Base-by-base conservation (phyloP, 2,113 vertebrate genomes). In the Gambusia holbrooki region DNA sequence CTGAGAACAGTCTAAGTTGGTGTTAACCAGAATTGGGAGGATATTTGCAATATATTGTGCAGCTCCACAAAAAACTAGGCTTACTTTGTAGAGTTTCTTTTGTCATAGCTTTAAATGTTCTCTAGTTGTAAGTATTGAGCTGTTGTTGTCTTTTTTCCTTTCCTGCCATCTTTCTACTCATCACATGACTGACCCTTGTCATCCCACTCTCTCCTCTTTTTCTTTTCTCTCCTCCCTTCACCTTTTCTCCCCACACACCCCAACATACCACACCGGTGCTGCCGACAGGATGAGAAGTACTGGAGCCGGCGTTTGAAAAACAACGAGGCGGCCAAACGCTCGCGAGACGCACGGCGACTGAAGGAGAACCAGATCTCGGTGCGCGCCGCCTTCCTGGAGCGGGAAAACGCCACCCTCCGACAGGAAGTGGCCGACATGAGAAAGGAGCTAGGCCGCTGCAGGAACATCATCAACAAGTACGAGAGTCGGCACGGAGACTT, bases 361-460 rank as follows among this genome's bases (percentile, higher is more conserved):
- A 99, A 99, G 94, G 98, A 99, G 93, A 99, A 99, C 92, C 98
- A 99, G 96, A 99, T 99, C 66, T 96, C 97, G 48, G 97, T 99
- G 89, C 96, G 98, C 1, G 98, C 98, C 0, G 97, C 97, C 0
- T 99, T 99, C 88, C 95, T 99, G 80, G 98, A 99, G 92, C 95
- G 98, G 83, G 98, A 99, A 93, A 99, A 99, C 89, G 94, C 93
- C 0, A 95, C 97, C 0, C 95, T 99, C 2, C 96, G 98, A 42
- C 97, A 96, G 88, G 98, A 99, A 84, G 97, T 99, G 87, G 97
- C 98, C 0, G 98, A 99, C 84, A 87, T 99, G 90, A 89, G 97
- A 80, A 99, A 98, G 86, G 97, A 99, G 96, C 94, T 99, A 69
- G 97, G 97, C 88, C 97, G 98, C 85, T 99, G 97, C 95, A 96